Evolutionary conservation across 1,140 invertebrate species (phyloP), one percentile per base, ranked within the genome.

Genomic region (Pogonognathellus flavescens): DNA sequence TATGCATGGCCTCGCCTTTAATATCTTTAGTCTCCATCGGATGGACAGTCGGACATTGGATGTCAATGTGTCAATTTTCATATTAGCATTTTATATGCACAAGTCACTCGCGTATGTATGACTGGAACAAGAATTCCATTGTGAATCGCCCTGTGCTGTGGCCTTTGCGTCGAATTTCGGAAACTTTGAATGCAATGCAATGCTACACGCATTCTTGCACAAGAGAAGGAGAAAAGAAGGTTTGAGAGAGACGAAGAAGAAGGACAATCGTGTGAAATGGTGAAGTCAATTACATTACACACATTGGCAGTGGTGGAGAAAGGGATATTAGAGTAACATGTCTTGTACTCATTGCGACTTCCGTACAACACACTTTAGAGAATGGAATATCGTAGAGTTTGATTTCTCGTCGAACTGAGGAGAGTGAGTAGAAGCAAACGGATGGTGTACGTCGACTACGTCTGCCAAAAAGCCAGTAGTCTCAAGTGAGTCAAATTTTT

Each of bases 401-500:
- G 62, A 66, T 66, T 66, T 60, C 25, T 66, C 62, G 22, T 66
- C 25, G 62, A 66, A 66, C 25, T 25, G 20, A 66, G 25, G 20
- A 66, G 22, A 3, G 2, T 1, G 2, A 41, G 31, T 1, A 1
- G 31, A 41, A 41, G 31, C 31, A 41, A 41, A 41, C 31, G 31
- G 31, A 41, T 41, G 31, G 31, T 41, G 2, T 41, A 41, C 31
- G 31, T 41, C 31, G 11, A 14, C 70, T 31, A 76, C 41, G 25
- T 76, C 41, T 76, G 70, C 70, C 70, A 76, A 76, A 41, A 76
- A 76, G 31, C 49, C 25, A 49, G 31, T 41, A 41, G 70, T 76
- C 70, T 76, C 70, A 76, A 76, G 70, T 50, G 70, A 76, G 70
- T 76, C n/a, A 31, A 76, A 66, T 66, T 66, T 66, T 66, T 66